phyloP scores from a whole-genome alignment of 1,140 invertebrate species.

The Drosophila ohnishii region DNA sequence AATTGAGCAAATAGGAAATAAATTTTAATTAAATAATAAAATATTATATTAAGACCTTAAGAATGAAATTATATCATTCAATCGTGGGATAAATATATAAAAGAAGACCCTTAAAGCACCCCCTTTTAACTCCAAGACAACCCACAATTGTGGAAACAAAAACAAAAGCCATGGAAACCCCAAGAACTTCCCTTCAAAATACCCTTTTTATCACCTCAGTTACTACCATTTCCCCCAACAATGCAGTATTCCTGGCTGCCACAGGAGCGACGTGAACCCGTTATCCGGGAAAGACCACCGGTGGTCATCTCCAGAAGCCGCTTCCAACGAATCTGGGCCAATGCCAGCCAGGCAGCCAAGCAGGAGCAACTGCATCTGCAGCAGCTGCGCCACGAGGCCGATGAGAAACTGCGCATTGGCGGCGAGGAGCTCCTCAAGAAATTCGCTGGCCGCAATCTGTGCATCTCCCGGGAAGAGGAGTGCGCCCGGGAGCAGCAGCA shows the following conservation, averaged over 20 bases:
- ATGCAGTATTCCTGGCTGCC: constrained; percentile 73
- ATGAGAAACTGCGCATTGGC: constrained; percentile 52
- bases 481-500: constrained; percentile 40
- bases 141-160: background rate
- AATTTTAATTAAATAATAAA: background rate
- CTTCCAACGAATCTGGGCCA: constrained; percentile 42
- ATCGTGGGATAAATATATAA: background rate
- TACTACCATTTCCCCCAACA: background rate
- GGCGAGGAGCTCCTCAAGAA: constrained; percentile 61
- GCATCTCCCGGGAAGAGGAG: constrained; percentile 47
- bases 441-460: constrained; percentile 55
- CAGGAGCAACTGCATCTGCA: constrained; percentile 35
- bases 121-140: constrained; percentile 2
- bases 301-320: constrained; percentile 56
- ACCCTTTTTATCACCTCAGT: background rate
- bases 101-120: background rate
- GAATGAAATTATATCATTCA: background rate
- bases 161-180: constrained; percentile 29
- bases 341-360: constrained; percentile 45
- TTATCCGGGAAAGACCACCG: constrained; percentile 50
- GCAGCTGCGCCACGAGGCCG: constrained; percentile 27
- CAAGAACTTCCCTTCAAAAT: background rate
- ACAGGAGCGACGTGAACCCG: constrained; percentile 55
- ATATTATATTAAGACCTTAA: too few relatives aligned
- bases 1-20: background rate